phyloP scores from a whole-genome alignment of 2,797 vertebrate genomes.

The Pantherophis alleghaniensis region DNA sequence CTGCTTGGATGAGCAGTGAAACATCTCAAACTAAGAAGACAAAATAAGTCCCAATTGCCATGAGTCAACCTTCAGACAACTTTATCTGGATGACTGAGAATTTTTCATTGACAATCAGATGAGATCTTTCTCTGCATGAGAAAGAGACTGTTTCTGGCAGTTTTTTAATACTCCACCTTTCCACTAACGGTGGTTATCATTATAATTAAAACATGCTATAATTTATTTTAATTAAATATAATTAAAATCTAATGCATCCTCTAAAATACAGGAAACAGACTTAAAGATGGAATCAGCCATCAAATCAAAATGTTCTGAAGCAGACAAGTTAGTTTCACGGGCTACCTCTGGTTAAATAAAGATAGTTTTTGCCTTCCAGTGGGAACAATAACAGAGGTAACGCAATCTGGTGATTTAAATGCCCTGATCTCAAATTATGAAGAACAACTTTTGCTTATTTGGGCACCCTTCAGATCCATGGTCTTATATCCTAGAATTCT shows the following conservation, averaged over 20 bases:
- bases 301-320: not conserved
- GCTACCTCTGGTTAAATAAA: not conserved
- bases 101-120: not conserved
- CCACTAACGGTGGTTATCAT: not conserved
- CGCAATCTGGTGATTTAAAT: not conserved
- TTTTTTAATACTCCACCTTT: not conserved
- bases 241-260: not conserved
- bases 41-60: not conserved
- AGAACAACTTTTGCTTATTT: not conserved
- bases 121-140: not conserved
- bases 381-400: not conserved
- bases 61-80: not conserved
- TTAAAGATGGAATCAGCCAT: not conserved
- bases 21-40: not conserved
- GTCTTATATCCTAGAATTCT: not conserved
- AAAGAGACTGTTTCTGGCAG: not conserved
- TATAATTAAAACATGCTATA: not conserved
- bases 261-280: not conserved
- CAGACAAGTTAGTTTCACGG: not conserved
- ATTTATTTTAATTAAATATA: not conserved
- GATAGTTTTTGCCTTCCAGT: not conserved
- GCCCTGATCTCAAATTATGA: not conserved
- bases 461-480: not conserved
- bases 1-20: not conserved
- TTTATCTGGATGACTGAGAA: not conserved